Percentiles rank a stretch among this genome's conserved stretches.
These are phyloP conservation scores for Heliconius hermathena DNA, from an alignment of 1,140 invertebrate genomes.

Conservation along the genomic window DNA sequence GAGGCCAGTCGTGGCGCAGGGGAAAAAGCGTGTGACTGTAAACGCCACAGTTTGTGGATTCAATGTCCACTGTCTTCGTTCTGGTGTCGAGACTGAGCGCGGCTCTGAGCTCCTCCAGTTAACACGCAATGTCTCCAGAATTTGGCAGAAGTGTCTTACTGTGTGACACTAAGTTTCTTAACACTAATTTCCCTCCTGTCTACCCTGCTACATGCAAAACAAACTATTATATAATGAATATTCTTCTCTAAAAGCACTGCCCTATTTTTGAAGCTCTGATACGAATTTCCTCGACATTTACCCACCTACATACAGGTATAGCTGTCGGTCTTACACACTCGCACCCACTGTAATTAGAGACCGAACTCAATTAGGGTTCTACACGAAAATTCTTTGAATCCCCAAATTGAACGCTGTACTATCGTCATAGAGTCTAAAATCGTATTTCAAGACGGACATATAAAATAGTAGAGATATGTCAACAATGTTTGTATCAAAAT, in stretches of 20 bases:
- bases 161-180: no score
- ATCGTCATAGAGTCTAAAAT: background rate
- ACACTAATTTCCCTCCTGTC: no score
- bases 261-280: background rate
- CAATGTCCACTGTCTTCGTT: no score
- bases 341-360: slow-evolving; percentile 29
- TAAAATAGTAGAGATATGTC: slow-evolving; percentile 2
- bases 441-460: background rate
- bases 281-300: background rate
- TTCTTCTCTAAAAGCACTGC: background rate
- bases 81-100: no score
- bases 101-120: no score
- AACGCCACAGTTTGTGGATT: no score
- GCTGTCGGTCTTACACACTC: slow-evolving; percentile 6
- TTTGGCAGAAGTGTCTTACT: no score
- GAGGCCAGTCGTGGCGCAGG: no score
- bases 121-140: no score
- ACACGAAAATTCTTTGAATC: background rate
- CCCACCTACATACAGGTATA: background rate
- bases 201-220: no score
- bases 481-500: slow-evolving; percentile 24
- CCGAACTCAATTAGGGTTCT: slow-evolving; percentile 30
- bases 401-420: slow-evolving; percentile 14
- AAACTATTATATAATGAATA: no score
- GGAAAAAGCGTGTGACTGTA: no score